Conservation (phyloP, 2,797 vertebrate species). For the Tolypeutes matacus region DNA sequence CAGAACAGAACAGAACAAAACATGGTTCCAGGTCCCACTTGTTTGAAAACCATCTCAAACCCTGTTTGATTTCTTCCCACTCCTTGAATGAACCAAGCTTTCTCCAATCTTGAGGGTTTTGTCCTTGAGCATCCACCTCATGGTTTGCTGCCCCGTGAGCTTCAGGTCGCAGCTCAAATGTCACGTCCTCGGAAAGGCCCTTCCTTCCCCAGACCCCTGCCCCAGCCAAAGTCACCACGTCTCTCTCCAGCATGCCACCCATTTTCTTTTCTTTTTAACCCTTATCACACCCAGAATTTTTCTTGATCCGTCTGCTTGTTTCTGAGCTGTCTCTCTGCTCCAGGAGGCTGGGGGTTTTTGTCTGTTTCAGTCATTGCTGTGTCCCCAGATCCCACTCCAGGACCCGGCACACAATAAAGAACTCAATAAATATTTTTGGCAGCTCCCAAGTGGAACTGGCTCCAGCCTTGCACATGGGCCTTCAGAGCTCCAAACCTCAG, state of each 20-base stretch:
- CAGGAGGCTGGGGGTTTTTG: not conserved
- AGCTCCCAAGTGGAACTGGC: too few species aligned
- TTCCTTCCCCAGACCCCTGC: not conserved
- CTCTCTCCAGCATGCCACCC: not conserved
- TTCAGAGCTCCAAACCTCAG: not conserved
- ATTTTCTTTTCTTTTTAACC: not conserved
- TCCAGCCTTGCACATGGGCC: fast-evolving
- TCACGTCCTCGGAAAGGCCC: not conserved
- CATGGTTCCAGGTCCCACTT: not conserved
- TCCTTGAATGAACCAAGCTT: not conserved
- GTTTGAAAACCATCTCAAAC: not conserved
- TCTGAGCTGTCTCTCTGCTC: not conserved
- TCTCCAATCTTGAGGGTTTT: not conserved
- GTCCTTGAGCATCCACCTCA: not conserved
- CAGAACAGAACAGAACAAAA: too few species aligned
- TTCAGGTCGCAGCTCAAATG: not conserved
- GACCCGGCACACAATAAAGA: not conserved
- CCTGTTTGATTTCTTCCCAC: not conserved
- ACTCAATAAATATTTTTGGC: not conserved
- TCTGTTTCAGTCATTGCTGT: not conserved
- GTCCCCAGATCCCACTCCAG: not conserved
- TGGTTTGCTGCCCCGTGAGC: too few species aligned
- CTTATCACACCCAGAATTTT: not conserved
- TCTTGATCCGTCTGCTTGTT: not conserved
- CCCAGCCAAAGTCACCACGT: not conserved